Base-by-base conservation (phyloP, 2,888 invertebrate species). In the Cenopis cana region DNA sequence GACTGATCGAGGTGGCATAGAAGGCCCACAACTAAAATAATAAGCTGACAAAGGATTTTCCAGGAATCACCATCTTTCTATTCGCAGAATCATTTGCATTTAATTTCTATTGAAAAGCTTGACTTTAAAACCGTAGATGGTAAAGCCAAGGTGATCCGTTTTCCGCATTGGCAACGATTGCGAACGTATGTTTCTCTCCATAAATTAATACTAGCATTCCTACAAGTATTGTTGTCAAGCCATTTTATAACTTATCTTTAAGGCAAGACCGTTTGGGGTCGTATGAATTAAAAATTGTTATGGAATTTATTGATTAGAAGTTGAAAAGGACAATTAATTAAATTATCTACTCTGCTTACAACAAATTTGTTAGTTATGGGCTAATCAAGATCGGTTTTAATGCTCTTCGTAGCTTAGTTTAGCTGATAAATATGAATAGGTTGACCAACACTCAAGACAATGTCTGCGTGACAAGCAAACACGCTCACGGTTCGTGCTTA, bases 81-180 rank as follows among this genome's bases (percentile, higher is more conserved):
- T 46, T n/a, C 41, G 5, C 14, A 41, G 24, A 12, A 24, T 8
- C 6, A n/a, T 65, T 65, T 65, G 54, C 54, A 65, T 65, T 12
- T 41, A 20, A 24, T n/a, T 38, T 65, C 18, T 50, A 54, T 61
- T 69, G 38, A 64, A 69, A 64, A 57, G 50, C 57, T 24, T 69
- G 69, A 62, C 69, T 57, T 69, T 64, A 64, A 17, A 14, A 50
- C 64, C 29, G n/a, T 38, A 50, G 10, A 55, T 11, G 36, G 36
- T 38, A 57, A n/a, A 55, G 41, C 50, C 69, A 69, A 69, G 69
- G 68, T 62, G 54, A 62, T 20, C 55, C 18, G 52, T 64, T 52
- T 69, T 69, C 69, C 62, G 69, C 69, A 69, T 69, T 62, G 36
- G 24, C 18, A 29, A 50, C 29, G n/a, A 50, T 57, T 36, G 36